Evolutionary conservation across 2,888 invertebrate species (phyloP), one percentile per base, ranked within the genome.

Genomic region (Tenthredo mesomela): DNA sequence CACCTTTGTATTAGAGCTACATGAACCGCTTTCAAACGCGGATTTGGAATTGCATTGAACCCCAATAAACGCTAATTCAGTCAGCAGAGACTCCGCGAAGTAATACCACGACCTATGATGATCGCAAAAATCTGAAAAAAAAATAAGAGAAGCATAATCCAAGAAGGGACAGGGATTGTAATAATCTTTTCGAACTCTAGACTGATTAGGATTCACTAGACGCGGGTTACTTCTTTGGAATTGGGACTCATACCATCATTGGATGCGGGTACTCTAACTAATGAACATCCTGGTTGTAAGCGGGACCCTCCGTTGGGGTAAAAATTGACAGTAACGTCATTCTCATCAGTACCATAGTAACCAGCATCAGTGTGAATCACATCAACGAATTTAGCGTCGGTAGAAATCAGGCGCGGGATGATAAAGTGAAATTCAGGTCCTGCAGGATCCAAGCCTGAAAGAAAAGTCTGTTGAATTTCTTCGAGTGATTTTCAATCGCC

Each of bases 311-410:
- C 93, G 61, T 95, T 95, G 0, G 94, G 94, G 92, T 93, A 94
- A 90, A 94, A 95, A 90, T 95, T 94, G 0, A 90, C 94, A 47
- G 92, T 93, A 0, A 93, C 95, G 0, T 91, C 88, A 2, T 75
- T 78, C 0, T 85, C 61, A 0, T 92, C 90, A 0, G 92, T 88
- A 0, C 95, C 95, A 84, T 91, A 94, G 25, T 92, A 87, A 0
- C 94, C 94, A 0, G 90, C 91, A 87, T 95, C 94, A 0, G 95
- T 94, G 88, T 95, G 95, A 67, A 95, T 92, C 1, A 93, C 90
- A 87, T 94, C 95, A 40, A 95, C 95, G 86, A 94, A 94, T 0
- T 21, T 21, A 0, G 95, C 95, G 82, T 94, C 94, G 0, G 87
- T 29, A 0, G 87, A 1, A 0, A 88, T 67, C 54, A 95, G 88